Base-by-base conservation (phyloP, 2,888 invertebrate species). In the Dromius quadrimaculatus region DNA sequence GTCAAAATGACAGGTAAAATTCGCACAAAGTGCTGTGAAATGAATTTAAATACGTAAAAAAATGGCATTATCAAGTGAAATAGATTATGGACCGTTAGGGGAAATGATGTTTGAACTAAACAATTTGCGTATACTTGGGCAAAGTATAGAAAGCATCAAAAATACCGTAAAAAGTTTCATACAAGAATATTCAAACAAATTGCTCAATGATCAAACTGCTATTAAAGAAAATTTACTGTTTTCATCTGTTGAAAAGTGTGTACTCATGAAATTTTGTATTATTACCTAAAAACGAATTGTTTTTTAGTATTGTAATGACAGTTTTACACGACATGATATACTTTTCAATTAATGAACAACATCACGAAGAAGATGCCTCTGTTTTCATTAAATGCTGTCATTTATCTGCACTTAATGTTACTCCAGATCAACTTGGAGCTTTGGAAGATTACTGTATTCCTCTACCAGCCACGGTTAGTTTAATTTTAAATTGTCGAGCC, bases 381-480 rank as follows among this genome's bases (percentile, higher is more conserved):
- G 74, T 84, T 1, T 81, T 80, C 68, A 73, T 76, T 2, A 82
- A 81, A 74, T 80, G 81, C 43, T 78, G 79, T 45, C 71, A 79
- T 20, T 76, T 84, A 54, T 78, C 78, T 19, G 75, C 77, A 1
- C 57, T 75, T n/a, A 79, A 81, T 54, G 76, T 82, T 1, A 80
- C 82, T 17, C 80, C 82, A 1, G 82, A 82, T 74, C 81, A 83
- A 72, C 75, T 83, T 17, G 83, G 83, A 4, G 80, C 81, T 1
- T 78, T 79, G n/a, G 79, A 80, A 69, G 79, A 82, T 50, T 79
- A 80, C 72, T 79, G 80, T 9, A 78, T 83, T 34, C 80, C 82
- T 9, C 74, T 83, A 70, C 80, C 81, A n/a, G 82, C 83, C n/a
- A 83, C 84, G 9, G 82, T 81, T 77, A 77, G 75, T 75, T 9